phyloP scores from a whole-genome alignment of 2,888 invertebrate species.

The Amaurobius ferox region DNA sequence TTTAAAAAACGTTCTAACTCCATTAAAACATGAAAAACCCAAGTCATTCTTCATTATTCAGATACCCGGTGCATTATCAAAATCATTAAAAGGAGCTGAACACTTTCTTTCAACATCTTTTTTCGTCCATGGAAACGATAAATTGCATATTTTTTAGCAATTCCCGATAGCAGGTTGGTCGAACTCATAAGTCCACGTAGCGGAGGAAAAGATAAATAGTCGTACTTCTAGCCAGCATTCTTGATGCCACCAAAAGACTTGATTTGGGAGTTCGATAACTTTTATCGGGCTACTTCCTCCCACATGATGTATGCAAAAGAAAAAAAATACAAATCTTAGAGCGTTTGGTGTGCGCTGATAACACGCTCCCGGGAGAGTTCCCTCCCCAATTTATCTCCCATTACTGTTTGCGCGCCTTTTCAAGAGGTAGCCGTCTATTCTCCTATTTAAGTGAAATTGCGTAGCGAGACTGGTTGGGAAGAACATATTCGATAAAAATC shows the following conservation, averaged over 20 bases:
- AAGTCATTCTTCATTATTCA: too few species aligned
- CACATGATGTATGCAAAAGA: constrained; percentile 31
- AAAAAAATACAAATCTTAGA: constrained; percentile 36
- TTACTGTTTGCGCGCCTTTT: constrained; percentile 42
- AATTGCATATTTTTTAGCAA: constrained; percentile 20
- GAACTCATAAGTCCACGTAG: constrained; percentile 29
- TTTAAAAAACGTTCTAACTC: too few species aligned
- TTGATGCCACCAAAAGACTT: neutral
- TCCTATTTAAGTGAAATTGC: too few species aligned
- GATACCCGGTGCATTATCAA: neutral
- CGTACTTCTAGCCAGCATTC: neutral
- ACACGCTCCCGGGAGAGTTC: constrained; percentile 22
- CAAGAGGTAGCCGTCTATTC: constrained; percentile 25
- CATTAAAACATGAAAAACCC: too few species aligned
- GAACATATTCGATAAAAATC: too few species aligned
- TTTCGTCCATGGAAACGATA: constrained; percentile 29
- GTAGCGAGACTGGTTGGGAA: too few species aligned
- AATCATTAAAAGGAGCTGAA: constrained; percentile 12
- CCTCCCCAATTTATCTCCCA: constrained; percentile 42
- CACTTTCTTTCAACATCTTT: constrained; percentile 2
- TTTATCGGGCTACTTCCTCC: constrained; percentile 25
- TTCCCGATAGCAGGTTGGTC: constrained; percentile 19
- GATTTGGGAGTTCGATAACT: constrained; percentile 34
- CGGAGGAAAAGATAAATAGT: constrained; percentile 36
- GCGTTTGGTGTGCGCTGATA: constrained; percentile 48